Evolutionary conservation across 2,113 vertebrate genomes (phyloP).

Genomic region (Caranx melampygus): DNA sequence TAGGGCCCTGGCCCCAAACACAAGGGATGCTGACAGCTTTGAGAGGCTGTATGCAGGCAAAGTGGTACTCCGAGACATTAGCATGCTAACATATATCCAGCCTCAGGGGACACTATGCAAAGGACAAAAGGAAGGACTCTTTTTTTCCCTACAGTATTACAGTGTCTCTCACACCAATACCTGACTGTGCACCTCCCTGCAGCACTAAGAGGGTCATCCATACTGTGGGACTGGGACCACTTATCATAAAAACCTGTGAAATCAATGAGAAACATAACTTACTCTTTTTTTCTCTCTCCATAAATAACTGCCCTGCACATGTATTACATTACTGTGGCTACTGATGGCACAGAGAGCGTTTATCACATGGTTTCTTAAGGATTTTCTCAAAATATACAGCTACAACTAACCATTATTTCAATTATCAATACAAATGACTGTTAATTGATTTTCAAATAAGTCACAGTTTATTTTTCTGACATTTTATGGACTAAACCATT

Average conservation of each 20-base stretch:
- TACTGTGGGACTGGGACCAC: not conserved
- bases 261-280: conserved; percentile 23
- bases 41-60: not conserved
- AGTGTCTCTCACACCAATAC: not conserved
- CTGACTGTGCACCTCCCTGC: not conserved
- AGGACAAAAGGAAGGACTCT: conserved; percentile 14
- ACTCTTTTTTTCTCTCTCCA: not conserved
- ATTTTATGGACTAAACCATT: not conserved
- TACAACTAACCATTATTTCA: not conserved
- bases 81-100: not conserved
- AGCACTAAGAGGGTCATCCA: not conserved
- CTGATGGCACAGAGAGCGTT: not conserved
- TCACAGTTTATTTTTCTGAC: not conserved
- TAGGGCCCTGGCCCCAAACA: not conserved
- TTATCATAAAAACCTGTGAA: not conserved
- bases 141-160: not conserved
- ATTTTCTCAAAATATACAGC: not conserved
- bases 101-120: conserved; percentile 5
- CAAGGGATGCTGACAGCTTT: not conserved
- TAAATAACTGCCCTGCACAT: no score
- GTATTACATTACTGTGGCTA: not conserved
- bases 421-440: not conserved
- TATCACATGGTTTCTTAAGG: no score
- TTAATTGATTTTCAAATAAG: no score
- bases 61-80: not conserved